phyloP scores from a whole-genome alignment of 2,113 vertebrate genomes.

The Urocynchramus pylzowi region DNA sequence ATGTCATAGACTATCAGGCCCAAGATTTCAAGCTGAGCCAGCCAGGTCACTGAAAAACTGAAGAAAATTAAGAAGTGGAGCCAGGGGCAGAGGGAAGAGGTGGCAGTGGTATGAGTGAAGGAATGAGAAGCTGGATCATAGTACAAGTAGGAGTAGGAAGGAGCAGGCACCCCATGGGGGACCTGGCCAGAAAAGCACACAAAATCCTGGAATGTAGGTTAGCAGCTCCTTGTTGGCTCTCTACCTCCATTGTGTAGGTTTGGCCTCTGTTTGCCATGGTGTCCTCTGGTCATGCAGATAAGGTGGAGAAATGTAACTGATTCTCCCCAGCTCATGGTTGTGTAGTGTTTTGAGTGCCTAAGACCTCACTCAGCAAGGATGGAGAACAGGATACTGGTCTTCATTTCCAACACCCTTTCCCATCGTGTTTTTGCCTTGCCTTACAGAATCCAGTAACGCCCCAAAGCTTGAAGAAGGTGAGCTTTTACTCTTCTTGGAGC shows the following conservation, averaged over 20 bases:
- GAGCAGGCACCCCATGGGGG: not conserved
- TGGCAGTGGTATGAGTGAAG: not conserved
- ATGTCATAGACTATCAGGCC: not conserved
- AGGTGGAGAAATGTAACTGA: not conserved
- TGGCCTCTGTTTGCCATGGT: not conserved
- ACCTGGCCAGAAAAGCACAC: not conserved
- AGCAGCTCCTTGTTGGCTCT: not conserved
- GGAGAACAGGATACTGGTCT: not conserved
- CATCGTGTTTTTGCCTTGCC: not conserved
- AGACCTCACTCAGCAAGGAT: not conserved
- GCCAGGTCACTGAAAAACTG: not conserved
- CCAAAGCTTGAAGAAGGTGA: not conserved
- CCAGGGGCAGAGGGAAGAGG: not conserved
- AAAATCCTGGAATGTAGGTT: not conserved
- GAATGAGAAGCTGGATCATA: not conserved
- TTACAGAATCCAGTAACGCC: not conserved
- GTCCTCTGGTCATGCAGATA: not conserved
- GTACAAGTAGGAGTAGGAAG: fast-evolving
- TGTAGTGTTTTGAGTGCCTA: not conserved
- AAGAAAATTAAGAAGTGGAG: not conserved
- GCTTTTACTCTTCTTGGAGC: not conserved
- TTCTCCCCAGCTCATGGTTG: not conserved
- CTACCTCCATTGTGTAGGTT: not conserved
- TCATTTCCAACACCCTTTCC: not conserved
- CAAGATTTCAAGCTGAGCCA: not conserved